Evolutionary conservation across 2,888 invertebrate species (phyloP).

Genomic region (Erebia ligea): DNA sequence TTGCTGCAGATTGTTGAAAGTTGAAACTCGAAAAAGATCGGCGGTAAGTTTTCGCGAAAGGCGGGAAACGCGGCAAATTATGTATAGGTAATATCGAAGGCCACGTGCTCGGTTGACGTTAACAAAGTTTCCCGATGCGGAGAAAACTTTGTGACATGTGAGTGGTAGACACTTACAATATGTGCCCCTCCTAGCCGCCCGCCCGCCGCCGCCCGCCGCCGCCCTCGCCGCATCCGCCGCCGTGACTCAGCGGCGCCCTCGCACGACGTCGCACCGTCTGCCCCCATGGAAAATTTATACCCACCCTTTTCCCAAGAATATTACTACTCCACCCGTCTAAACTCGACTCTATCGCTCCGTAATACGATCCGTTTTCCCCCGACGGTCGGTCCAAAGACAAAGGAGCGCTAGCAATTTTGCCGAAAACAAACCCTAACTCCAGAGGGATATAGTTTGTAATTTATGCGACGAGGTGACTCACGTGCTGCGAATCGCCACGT

Average conservation of each 20-base stretch:
- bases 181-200: slow-evolving; percentile 58
- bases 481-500: slow-evolving; percentile 72
- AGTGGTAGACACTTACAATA: slow-evolving; percentile 81
- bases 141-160: slow-evolving; percentile 84
- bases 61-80: slow-evolving; percentile 66
- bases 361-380: slow-evolving; percentile 59
- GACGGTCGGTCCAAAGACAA: slow-evolving; percentile 64
- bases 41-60: slow-evolving; percentile 41
- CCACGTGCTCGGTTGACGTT: slow-evolving; percentile 83
- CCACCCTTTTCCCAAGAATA: slow-evolving; percentile 79
- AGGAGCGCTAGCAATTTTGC: slow-evolving; percentile 75
- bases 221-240: slow-evolving; percentile 46
- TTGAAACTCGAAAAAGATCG: slow-evolving; percentile 30
- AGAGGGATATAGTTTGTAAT: slow-evolving; percentile 79
- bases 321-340: slow-evolving; percentile 56
- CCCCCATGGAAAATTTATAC: slow-evolving; percentile 83
- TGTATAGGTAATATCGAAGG: slow-evolving; percentile 69
- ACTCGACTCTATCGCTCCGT: slow-evolving; percentile 56
- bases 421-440: slow-evolving; percentile 80
- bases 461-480: slow-evolving; percentile 73
- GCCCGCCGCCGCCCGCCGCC: slow-evolving; percentile 37
- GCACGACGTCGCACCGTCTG: slow-evolving; percentile 82
- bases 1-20: slow-evolving; percentile 2
- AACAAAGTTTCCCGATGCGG: slow-evolving; percentile 82
- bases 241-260: slow-evolving; percentile 82